Base-by-base conservation (phyloP, 2,888 invertebrate genomes). In the Tuta absoluta region DNA sequence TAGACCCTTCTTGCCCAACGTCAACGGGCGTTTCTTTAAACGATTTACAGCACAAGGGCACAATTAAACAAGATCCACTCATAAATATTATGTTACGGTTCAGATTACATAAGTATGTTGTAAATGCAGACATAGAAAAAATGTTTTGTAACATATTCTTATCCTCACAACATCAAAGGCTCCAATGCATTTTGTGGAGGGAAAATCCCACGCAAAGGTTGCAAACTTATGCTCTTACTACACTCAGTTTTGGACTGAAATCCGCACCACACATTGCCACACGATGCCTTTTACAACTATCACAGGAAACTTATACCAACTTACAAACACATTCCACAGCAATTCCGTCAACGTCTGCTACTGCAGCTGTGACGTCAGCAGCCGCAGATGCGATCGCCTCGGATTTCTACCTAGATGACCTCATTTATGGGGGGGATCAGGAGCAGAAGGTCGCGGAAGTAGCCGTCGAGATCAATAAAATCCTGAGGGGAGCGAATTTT, bases 161-260 rank as follows among this genome's bases (percentile, higher is more conserved):
- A 19, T 28, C 60, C 14, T 61, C 61, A 17, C 23, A 48, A 14
- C 57, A 57, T 23, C 63, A 57, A 21, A 41, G 23, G 5, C 41
- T 63, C 41, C 63, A 63, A 24, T 66, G 63, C 21, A 60, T 66
- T 45, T 28, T 67, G 21, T 67, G 62, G 65, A 59, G 68, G 11
- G 68, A 66, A n/a, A 45, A 64, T 10, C 59, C 59, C 7, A 28
- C 10, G 1, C 45, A 66, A 48, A 53, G 28, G 3, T 17, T 68
- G 49, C 14, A 23, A 28, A 65, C 64, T 8, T 68, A 64, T 21
- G 14, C 19, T n/a, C 57, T 68, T 2, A 68, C 62, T 5, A 68
- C 68, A 24, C 64, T 69, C 5, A 68, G 65, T 37, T 68, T 67
- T 51, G 69, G 69, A 2, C 17, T 68, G 51, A 66, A 65, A 19